phyloP scores from a whole-genome alignment of 53 echinoderm and acorn worm genomes.

The Holothuria scabra region DNA sequence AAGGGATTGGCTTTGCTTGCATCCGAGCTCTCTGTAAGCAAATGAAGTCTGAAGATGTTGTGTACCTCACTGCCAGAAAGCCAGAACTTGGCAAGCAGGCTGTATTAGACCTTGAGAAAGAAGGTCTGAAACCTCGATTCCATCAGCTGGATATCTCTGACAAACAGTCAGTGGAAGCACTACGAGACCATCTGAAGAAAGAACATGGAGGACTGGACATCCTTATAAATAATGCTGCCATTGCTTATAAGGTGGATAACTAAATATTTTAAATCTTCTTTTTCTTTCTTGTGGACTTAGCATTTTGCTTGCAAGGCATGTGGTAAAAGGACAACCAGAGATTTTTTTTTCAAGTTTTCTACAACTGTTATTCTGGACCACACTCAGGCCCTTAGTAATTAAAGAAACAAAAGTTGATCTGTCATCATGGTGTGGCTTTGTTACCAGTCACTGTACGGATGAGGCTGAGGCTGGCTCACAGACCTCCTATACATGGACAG shows the following conservation, averaged over 20 bases:
- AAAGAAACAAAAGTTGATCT: too few species aligned
- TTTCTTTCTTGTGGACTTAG: too few species aligned
- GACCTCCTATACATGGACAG: too few species aligned
- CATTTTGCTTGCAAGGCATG: too few species aligned
- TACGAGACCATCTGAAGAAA: constrained; percentile 70
- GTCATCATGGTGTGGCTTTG: too few species aligned
- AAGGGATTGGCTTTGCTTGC: constrained; percentile 88
- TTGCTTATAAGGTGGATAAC: constrained; percentile 85
- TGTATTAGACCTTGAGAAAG: constrained; percentile 72
- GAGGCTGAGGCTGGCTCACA: too few species aligned
- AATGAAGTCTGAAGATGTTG: constrained; percentile 65
- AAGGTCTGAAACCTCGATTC: constrained; percentile 82
- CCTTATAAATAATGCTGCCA: constrained; percentile 86
- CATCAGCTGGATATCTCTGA: constrained; percentile 82
- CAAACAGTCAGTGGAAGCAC: constrained; percentile 62
- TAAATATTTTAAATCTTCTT: too few species aligned
- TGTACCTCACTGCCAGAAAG: constrained; percentile 86
- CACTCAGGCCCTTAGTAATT: too few species aligned
- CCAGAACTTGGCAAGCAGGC: constrained; percentile 79
- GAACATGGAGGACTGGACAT: constrained; percentile 89
- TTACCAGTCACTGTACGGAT: too few species aligned
- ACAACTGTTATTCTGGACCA: too few species aligned
- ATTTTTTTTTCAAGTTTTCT: too few species aligned
- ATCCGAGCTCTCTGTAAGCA: constrained; percentile 88
- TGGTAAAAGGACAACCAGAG: too few species aligned